These are phyloP conservation scores for Druon quercuslanigerum DNA, from an alignment of 1,140 invertebrate species.

Conservation along the genomic window DNA sequence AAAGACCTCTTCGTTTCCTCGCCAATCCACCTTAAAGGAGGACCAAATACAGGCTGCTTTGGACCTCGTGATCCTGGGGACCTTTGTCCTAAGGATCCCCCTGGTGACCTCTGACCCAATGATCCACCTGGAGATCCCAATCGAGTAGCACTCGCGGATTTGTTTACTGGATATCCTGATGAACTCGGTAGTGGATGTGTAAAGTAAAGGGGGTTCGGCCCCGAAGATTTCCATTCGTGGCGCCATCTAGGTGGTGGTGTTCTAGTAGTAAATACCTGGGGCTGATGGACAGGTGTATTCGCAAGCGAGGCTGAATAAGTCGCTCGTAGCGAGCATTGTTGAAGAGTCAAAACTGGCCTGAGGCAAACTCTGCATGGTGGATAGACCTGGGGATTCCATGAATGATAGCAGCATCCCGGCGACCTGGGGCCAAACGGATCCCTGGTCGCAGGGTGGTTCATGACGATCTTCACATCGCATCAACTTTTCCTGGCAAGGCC, in stretches of 20 bases:
- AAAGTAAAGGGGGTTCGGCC: conserved; percentile 64
- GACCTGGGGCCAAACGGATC: conserved; percentile 72
- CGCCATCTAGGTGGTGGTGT: conserved; percentile 47
- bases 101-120: conserved; percentile 56
- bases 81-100: conserved; percentile 57
- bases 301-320: conserved; percentile 45
- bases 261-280: conserved; percentile 41
- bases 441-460: conserved; percentile 74
- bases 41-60: conserved; percentile 60
- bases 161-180: conserved; percentile 56
- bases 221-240: conserved; percentile 43
- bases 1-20: conserved; percentile 80
- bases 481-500: conserved; percentile 36
- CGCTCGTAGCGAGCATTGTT: conserved; percentile 60
- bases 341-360: conserved; percentile 64
- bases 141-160: conserved; percentile 62
- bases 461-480: conserved; percentile 73
- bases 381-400: conserved; percentile 68
- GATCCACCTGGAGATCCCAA: conserved; percentile 65
- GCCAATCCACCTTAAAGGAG: conserved; percentile 79
- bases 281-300: conserved; percentile 38
- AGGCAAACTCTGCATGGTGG: conserved; percentile 67
- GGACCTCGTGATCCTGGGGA: conserved; percentile 59
- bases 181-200: conserved; percentile 64
- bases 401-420: conserved; percentile 73